Base-by-base conservation (phyloP, 1,140 invertebrate species). In the Drosophila funebris region DNA sequence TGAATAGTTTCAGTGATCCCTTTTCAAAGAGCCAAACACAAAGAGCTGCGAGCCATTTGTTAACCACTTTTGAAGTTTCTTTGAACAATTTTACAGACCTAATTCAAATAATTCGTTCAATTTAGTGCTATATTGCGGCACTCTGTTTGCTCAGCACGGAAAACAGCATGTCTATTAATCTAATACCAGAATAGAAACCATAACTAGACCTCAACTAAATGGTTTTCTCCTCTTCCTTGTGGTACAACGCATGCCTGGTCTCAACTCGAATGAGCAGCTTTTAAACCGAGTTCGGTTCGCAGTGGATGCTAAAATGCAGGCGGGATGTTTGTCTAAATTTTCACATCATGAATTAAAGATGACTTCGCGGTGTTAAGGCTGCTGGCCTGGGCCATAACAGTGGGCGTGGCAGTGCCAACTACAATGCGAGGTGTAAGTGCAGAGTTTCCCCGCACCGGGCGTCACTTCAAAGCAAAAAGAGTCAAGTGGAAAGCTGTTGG, bases 281-380 rank as follows among this genome's bases (percentile, higher is more conserved):
- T 54, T 39, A 62, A 52, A 36, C 24, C n/a, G n/a, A n/a, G 18
- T 53, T 43, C 16, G 16, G 18, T 11, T 52, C 46, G 16, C 18
- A n/a, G 54, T 43, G 9, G 24, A 18, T 27, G 18, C 41, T n/a
- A 41, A 68, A 52, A 27, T 54, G 58, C 58, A 62, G n/a, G 36
- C 18, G 8, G 29, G 4, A 33, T 31, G 13, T 6, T 2, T 24
- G 44, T 4, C 31, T 33, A 63, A 85, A 85, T 67, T 43, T 57
- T 53, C 54, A 48, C 41, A 57, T 81, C 74, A 85, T 87, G 82
- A 85, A 85, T 85, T 85, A 87, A 87, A 87, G 82, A 85, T 85
- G 82, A 82, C 54, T 72, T 46, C 27, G 78, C 61, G 53, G 64
- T 61, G 61, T 56, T 16, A 13, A 11, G 37, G 53, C 63, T 63